Percentiles rank a stretch among this genome's conserved stretches.
phyloP scores from a whole-genome alignment of 2,797 vertebrate genomes.

The Tinamus major region DNA sequence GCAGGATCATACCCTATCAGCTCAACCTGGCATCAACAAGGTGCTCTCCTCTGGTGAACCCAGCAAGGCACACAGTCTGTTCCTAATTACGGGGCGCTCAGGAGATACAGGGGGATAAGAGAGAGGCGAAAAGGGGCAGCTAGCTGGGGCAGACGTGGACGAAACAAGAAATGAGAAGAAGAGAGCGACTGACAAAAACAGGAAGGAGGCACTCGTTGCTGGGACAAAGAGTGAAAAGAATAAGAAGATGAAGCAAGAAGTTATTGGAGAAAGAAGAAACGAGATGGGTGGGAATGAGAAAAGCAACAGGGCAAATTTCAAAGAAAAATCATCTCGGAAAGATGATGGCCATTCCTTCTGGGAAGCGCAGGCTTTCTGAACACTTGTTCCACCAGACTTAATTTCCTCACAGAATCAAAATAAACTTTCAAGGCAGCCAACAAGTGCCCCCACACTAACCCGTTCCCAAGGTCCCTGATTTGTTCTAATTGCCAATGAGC shows the following conservation, averaged over 20 bases:
- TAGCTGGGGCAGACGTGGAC: background rate
- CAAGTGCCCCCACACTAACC: background rate
- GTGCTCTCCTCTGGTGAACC: background rate
- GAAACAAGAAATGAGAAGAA: background rate
- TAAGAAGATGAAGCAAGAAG: background rate
- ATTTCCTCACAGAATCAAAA: background rate
- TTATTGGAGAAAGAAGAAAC: background rate
- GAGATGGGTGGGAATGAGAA: background rate
- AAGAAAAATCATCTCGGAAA: background rate
- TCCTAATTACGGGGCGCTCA: conserved; percentile 5
- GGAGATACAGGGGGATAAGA: background rate
- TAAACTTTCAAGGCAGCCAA: background rate
- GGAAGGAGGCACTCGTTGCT: background rate
- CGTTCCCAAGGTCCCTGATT: background rate
- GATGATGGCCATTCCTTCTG: background rate
- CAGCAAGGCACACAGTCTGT: conserved; percentile 45
- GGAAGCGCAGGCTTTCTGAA: background rate
- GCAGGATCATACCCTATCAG: conserved; percentile 34
- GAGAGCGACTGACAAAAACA: background rate
- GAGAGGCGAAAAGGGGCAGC: background rate
- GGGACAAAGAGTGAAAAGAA: background rate
- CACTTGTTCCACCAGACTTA: background rate
- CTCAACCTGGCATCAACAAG: conserved; percentile 55
- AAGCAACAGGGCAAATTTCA: background rate
- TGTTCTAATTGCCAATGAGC: conserved; percentile 47